phyloP scores from a whole-genome alignment of 1,140 invertebrate genomes.

The Temnothorax nylanderi region DNA sequence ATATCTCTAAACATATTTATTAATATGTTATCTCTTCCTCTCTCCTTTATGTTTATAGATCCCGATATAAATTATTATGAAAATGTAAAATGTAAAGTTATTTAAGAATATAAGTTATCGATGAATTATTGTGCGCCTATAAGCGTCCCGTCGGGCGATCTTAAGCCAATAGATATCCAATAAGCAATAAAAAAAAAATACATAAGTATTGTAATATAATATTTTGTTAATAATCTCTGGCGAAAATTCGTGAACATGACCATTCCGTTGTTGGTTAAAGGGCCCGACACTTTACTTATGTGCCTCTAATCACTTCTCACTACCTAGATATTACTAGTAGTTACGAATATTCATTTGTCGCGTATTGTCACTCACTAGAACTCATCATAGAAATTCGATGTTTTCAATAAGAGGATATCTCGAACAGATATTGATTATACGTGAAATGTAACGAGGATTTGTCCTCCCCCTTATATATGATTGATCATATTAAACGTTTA shows the following conservation, averaged over 20 bases:
- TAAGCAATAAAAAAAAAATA: conserved; percentile 82
- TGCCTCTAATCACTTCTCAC: conserved; percentile 64
- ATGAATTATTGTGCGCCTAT: conserved; percentile 75
- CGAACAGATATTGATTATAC: neutral
- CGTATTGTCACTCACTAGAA: conserved; percentile 1
- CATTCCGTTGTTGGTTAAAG: conserved; percentile 77
- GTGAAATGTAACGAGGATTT: neutral
- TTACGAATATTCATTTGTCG: conserved; percentile 46
- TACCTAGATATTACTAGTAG: conserved; percentile 30
- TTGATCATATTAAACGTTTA: conserved; percentile 2
- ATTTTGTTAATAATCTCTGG: conserved; percentile 83
- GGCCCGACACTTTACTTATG: conserved; percentile 77
- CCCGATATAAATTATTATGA: conserved; percentile 30
- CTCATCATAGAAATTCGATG: conserved; percentile 14
- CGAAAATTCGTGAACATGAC: conserved; percentile 81
- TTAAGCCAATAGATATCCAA: conserved; percentile 82
- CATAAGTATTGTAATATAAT: conserved; percentile 84
- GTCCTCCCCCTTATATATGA: neutral
- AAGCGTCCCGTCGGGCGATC: conserved; percentile 74
- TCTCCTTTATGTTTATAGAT: conserved; percentile 5
- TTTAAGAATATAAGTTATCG: conserved; percentile 68
- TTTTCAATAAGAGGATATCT: conserved; percentile 24
- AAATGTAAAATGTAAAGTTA: conserved; percentile 60
- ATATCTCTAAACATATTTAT: conserved; percentile 8
- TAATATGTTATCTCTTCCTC: conserved; percentile 15